Evolutionary conservation across 2,113 vertebrate genomes (phyloP), one percentile per base, ranked within the genome.

Genomic region (Lagopus muta): DNA sequence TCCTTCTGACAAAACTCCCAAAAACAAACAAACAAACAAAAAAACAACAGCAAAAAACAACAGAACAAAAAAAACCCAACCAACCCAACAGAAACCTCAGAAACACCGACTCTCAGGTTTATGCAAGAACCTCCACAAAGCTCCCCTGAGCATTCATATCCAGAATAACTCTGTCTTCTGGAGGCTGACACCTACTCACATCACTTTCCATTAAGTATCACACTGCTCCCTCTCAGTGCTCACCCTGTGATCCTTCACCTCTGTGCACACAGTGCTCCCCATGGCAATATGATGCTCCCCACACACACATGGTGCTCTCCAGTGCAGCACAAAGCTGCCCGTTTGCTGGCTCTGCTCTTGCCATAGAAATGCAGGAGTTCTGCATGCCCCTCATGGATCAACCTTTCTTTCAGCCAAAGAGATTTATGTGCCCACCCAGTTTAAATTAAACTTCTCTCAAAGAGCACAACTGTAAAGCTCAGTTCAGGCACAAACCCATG

Each of bases 391-490:
- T 7, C 5, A 48, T 64, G 80, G 50, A 4, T 67, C 85, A 96
- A 77, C 50, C 64, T 28, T 84, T 84, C 65, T 52, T 88, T 73
- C 38, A 87, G 61, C 64, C 65, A 43, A 71, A 34, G 42, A 94
- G 88, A 94, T 96, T 93, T 85, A 94, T 85, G 62, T 42, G 20
- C 85, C 64, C 20, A 42, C 74, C 47, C 60, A 2, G 6, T 93
- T 92, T 87, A 89, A 89, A 86, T 77, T 45, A 90, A 92, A 91
- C 76, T 78, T 55, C 86, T 75, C 89, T 91, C 82, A 90, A 91
- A 89, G 70, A 92, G 58, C 73, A 76, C 48, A 74, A 65, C 69
- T 93, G 75, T 24, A 65, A 71, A 90, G 71, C 91, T 91, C 91
- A 83, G 25, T 95, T 96, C 91, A 84, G 90, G 48, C 84, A 77